Evolutionary conservation across 2,797 vertebrate species (phyloP).

Genomic region (Cyclura pinguis): DNA sequence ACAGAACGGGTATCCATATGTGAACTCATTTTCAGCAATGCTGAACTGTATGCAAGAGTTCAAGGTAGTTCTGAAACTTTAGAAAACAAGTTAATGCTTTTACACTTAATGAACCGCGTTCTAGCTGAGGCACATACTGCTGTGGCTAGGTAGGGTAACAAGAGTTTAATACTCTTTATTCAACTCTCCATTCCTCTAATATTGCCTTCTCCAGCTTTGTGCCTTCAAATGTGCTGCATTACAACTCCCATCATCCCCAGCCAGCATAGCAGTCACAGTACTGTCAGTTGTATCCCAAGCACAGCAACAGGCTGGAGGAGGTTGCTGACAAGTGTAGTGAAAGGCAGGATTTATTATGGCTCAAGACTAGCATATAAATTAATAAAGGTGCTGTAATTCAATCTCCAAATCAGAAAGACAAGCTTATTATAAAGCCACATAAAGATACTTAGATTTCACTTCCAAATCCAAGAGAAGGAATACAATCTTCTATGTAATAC

Average conservation of each 20-base stretch:
- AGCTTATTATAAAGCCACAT: slow-evolving; percentile 24
- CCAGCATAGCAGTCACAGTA: too few relatives aligned
- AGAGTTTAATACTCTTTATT: too few relatives aligned
- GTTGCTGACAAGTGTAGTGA: too few relatives aligned
- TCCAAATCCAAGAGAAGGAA: slow-evolving; percentile 30
- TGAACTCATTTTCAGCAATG: background rate
- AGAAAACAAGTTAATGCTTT: background rate
- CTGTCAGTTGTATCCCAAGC: background rate
- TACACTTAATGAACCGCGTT: background rate
- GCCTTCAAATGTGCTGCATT: too few relatives aligned
- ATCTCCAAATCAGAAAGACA: slow-evolving; percentile 12
- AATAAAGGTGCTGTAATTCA: background rate
- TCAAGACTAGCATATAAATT: background rate
- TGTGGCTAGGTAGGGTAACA: background rate
- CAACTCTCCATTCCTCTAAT: background rate
- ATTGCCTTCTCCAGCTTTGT: background rate
- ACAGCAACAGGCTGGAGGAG: background rate
- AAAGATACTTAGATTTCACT: background rate
- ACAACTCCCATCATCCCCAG: background rate
- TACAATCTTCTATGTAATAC: background rate
- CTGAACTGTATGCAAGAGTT: background rate
- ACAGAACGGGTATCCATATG: background rate
- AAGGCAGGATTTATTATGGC: too few relatives aligned
- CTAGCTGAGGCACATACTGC: background rate
- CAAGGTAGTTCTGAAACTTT: background rate